A percentile compares a stretch with the other conserved stretches of the same genome.
Conservation (phyloP, 2,797 vertebrate species). For the Brotula barbata region DNA sequence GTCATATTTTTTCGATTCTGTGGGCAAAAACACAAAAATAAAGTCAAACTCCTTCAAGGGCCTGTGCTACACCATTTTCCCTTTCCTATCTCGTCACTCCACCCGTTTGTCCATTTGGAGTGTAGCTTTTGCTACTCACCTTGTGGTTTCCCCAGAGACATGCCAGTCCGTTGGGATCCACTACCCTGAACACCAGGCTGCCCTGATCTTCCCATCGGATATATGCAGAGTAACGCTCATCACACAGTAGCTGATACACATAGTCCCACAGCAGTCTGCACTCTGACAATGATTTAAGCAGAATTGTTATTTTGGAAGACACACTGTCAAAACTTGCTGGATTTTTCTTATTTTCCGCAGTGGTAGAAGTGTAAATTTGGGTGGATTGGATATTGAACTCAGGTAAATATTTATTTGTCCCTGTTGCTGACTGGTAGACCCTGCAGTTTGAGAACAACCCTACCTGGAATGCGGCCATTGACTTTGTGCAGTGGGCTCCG, state of each 20-base stretch:
- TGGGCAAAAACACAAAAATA: conserved; percentile 12
- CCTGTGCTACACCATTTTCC: neutral
- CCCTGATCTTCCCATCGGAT: conserved; percentile 88
- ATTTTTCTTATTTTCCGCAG: neutral
- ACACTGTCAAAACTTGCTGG: neutral
- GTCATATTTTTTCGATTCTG: conserved; percentile 93
- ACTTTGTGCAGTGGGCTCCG: conserved; percentile 56
- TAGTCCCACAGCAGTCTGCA: conserved; percentile 92
- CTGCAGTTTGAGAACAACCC: neutral
- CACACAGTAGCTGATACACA: conserved; percentile 87
- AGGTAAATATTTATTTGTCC: no score
- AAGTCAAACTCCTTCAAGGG: neutral
- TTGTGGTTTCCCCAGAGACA: conserved; percentile 95
- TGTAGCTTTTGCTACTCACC: conserved; percentile 68
- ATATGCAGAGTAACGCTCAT: conserved; percentile 84
- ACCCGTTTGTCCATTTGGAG: conserved; percentile 29
- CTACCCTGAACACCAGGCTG: conserved; percentile 83
- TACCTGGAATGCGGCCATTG: conserved; percentile 87
- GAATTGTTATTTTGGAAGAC: neutral
- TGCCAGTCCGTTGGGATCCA: conserved; percentile 89
- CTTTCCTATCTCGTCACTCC: neutral
- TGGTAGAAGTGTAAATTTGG: neutral
- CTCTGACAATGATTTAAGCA: conserved; percentile 69
- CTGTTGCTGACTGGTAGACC: no score
- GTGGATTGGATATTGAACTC: no score